Conservation (phyloP, 2,797 vertebrate genomes). For the Chromobotia macracanthus region DNA sequence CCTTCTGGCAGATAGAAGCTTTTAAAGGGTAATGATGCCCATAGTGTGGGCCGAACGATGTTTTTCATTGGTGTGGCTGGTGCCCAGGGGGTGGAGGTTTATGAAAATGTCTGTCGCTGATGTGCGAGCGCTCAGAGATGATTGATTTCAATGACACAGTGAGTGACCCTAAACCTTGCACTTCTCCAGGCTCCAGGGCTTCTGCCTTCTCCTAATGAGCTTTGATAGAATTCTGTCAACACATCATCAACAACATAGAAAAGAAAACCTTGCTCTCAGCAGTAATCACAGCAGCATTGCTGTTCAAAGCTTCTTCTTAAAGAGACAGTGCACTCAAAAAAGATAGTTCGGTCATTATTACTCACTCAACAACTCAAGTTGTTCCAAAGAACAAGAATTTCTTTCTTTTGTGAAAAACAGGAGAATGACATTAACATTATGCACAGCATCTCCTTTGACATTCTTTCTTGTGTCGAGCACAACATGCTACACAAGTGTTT, state of each 20-base stretch:
- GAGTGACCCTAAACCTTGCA: conserved; percentile 45
- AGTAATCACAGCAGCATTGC: neutral
- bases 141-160: conserved; percentile 46
- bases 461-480: no score
- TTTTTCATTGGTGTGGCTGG: conserved; percentile 15
- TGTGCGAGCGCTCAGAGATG: conserved; percentile 23
- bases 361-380: no score
- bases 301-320: conserved; percentile 11
- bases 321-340: neutral
- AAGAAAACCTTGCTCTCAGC: conserved; percentile 4
- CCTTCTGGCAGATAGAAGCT: conserved; percentile 7
- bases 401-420: no score
- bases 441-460: no score
- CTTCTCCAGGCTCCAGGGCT: conserved; percentile 30
- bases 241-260: conserved; percentile 31
- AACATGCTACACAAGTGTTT: no score
- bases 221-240: conserved; percentile 39
- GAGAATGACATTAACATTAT: no score
- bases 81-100: conserved; percentile 31
- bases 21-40: conserved; percentile 37
- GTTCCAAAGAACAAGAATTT: no score
- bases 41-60: conserved; percentile 27
- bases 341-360: neutral
- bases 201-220: conserved; percentile 26
- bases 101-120: conserved; percentile 36